These are phyloP conservation scores for Cinclus mexicanus DNA, from an alignment of 2,113 vertebrate genomes.

Conservation along the genomic window DNA sequence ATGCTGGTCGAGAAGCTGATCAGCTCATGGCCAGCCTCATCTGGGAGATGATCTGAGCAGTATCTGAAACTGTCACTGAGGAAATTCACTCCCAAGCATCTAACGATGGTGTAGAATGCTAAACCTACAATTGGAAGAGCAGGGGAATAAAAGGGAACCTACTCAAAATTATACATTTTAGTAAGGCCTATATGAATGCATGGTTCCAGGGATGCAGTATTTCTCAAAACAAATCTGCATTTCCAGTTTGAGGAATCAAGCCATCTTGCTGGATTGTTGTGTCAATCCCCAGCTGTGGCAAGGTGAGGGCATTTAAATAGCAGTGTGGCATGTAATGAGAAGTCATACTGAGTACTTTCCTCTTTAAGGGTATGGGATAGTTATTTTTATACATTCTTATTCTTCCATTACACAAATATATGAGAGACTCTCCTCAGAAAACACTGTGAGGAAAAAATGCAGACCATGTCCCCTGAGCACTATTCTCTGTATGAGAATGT, in stretches of 20 bases:
- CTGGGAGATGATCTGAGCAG: background rate
- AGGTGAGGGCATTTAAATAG: background rate
- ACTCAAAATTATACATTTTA: background rate
- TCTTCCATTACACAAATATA: background rate
- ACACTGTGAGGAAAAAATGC: background rate
- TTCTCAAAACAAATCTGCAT: background rate
- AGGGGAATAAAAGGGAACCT: background rate
- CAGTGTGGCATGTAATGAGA: background rate
- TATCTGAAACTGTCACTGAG: background rate
- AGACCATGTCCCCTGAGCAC: rapidly evolving
- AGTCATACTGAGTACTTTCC: background rate
- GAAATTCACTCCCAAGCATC: background rate
- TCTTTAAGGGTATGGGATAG: background rate
- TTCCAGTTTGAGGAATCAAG: background rate
- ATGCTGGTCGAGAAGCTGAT: background rate
- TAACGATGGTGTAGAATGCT: background rate
- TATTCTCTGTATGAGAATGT: background rate
- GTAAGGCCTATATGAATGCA: background rate
- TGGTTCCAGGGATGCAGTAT: background rate
- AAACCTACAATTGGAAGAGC: background rate
- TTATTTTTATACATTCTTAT: background rate
- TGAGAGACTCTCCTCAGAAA: background rate
- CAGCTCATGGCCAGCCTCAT: background rate
- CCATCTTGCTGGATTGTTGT: background rate
- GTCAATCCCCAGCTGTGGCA: background rate